Base-by-base conservation (phyloP, 2,888 invertebrate species). In the Azorinus chamasolen region DNA sequence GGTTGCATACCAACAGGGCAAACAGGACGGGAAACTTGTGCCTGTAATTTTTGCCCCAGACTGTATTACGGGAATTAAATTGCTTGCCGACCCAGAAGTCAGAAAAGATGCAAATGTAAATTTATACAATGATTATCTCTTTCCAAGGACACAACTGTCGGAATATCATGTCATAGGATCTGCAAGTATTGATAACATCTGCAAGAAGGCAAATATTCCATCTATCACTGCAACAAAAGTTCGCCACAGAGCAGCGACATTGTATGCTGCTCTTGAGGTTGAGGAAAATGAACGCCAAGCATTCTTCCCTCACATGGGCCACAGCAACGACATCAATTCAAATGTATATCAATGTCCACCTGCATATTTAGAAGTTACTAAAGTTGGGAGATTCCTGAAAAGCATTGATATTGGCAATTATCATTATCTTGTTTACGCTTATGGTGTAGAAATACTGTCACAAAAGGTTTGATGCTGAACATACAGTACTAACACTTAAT, bases 321-420 rank as follows among this genome's bases (percentile, higher is more conserved):
- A 54, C 24, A 8, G 32, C 5, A 37, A 54, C 16, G 37, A 54
- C 32, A 32, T 54, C 14, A 54, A 54, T n/a, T 32, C 37, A 20
- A 54, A 54, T 37, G 54, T 54, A 14, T 54, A 54, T 18, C 54
- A 54, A 32, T n/a, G 32, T 18, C 32, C 54, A 14, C 54, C 54
- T 18, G 18, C 54, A 32, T 16, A 8, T 18, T 8, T 18, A 14
- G 54, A 54, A 54, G 18, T 54, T n/a, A 54, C 54, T 18, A 54
- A 54, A 54, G 32, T 54, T 54, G 54, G 54, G 12, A 25, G 20
- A 54, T 25, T 54, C 37, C 51, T 54, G n/a, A n/a, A n/a, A n/a
- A n/a, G n/a, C n/a, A n/a, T n/a, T n/a, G n/a, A n/a, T n/a, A n/a
- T n/a, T n/a, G n/a, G n/a, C n/a, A n/a, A n/a, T n/a, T n/a, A n/a